Evolutionary conservation across 2,888 invertebrate species (phyloP).

Genomic region (Apodemia mormo): DNA sequence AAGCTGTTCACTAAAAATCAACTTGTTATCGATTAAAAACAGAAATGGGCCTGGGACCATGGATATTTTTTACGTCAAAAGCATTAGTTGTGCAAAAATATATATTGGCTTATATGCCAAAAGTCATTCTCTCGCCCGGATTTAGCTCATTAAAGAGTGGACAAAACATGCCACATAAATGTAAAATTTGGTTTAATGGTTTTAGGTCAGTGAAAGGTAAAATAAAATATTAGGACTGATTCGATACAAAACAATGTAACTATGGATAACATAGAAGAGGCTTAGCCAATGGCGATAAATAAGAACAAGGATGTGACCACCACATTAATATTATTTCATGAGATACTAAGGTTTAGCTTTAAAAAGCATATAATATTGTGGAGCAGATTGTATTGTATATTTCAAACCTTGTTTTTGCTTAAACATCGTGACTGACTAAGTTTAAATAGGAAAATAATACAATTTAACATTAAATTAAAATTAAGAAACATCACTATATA

Average conservation of each 20-base stretch:
- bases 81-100: constrained; percentile 9
- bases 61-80: neutral
- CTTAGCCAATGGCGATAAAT: neutral
- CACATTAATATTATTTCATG: neutral
- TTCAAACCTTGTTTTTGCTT: too few relatives aligned
- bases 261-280: neutral
- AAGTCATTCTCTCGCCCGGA: constrained; percentile 45
- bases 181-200: neutral
- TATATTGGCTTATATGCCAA: constrained; percentile 28
- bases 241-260: neutral
- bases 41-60: too few relatives aligned
- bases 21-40: too few relatives aligned
- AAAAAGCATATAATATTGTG: neutral
- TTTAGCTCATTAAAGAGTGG: constrained; percentile 26
- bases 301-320: neutral
- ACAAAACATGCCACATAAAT: constrained; percentile 8
- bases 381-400: too few relatives aligned
- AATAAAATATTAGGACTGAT: neutral
- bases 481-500: too few relatives aligned
- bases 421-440: too few relatives aligned
- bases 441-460: too few relatives aligned
- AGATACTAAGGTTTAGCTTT: neutral
- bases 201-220: neutral
- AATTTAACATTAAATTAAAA: too few relatives aligned
- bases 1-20: too few relatives aligned